phyloP scores from a whole-genome alignment of 2,113 vertebrate genomes.

The Antechinus stuartii region DNA sequence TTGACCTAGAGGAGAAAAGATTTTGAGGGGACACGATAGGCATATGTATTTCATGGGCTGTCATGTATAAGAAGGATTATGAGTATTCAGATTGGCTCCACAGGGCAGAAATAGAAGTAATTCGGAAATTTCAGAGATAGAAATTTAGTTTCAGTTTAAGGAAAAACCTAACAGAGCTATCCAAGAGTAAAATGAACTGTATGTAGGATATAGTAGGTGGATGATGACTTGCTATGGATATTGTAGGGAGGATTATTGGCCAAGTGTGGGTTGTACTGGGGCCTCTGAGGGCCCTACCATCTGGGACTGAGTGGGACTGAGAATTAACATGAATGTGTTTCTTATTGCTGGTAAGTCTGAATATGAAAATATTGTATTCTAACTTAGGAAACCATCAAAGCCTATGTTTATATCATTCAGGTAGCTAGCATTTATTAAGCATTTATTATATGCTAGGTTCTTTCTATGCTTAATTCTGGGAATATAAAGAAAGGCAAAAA shows the following conservation, averaged over 20 bases:
- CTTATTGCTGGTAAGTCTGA: neutral
- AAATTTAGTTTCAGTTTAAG: neutral
- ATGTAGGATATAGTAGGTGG: neutral
- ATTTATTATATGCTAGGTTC: neutral
- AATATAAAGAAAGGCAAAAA: neutral
- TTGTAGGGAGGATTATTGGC: neutral
- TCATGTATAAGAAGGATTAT: neutral
- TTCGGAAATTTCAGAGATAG: neutral
- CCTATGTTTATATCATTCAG: neutral
- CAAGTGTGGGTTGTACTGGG: neutral
- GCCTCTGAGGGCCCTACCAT: neutral
- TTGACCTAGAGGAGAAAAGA: neutral
- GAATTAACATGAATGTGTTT: neutral
- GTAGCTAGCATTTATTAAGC: neutral
- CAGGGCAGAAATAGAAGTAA: neutral
- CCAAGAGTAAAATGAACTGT: neutral
- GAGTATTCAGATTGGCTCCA: neutral
- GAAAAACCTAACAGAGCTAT: neutral
- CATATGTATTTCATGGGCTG: neutral
- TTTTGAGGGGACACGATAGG: neutral
- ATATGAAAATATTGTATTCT: neutral
- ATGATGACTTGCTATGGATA: neutral
- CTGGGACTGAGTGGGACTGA: neutral
- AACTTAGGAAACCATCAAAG: neutral
- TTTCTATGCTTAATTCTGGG: neutral